Base-by-base conservation (phyloP, 2,888 invertebrate species). In the Temnothorax rugatulus region DNA sequence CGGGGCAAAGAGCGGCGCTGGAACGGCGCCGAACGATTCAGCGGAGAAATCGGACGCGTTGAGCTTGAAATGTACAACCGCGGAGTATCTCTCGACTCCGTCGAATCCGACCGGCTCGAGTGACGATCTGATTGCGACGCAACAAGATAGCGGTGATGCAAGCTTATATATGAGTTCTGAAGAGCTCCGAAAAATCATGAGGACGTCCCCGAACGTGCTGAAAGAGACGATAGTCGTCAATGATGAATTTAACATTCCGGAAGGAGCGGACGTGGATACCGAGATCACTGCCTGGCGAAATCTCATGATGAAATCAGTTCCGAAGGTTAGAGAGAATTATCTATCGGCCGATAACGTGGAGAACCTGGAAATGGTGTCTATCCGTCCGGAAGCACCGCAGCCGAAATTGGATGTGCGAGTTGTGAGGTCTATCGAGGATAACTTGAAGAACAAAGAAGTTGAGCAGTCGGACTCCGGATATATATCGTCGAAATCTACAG, bases 331-430 rank as follows among this genome's bases (percentile, higher is more conserved):
- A 4, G 73, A 79, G 9, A 64, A 84, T 0, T 54, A 57, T n/a
- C 1, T 63, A 4, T 11, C 25, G 1, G 0, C 25, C 0, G 73
- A 54, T 0, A 38, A 29, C 1, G 0, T 8, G 18, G 47, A 34
- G 0, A 54, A 21, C 0, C 11, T 79, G 4, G 87, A 86, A 2
- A 81, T 84, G 47, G 38, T 92, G 15, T 91, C 90, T 4, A 92
- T 93, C 47, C 88, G 88, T 4, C 93, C 94, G 0, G 93, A 94
- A 73, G 90, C 93, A 4, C 93, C 93, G 1, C 57, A 79, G 47
- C 90, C 90, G 4, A 91, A 90, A 38, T 44, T 88, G 4, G 93
- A 93, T 52, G 85, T 91, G 0, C 85, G 87, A 64, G 84, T 85
- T 8, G 86, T 92, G 11, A 91, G 71, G 4, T 34, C 90, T 1